Conservation (phyloP, 2,888 invertebrate species). For the Idaea straminata region DNA sequence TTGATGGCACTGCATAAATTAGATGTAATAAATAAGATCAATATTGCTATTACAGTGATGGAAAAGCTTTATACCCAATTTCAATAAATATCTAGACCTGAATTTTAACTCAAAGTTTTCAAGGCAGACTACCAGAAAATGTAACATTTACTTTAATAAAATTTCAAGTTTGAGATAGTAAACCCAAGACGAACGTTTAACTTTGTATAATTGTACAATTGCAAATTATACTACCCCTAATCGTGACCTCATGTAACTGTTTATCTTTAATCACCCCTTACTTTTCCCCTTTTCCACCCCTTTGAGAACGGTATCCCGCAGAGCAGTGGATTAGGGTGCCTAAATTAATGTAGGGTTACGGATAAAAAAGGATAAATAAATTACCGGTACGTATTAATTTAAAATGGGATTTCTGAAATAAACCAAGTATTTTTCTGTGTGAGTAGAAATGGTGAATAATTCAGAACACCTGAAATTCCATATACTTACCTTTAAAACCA, state of each 20-base stretch:
- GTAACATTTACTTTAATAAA: neutral
- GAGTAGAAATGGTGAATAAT: neutral
- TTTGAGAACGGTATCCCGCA: constrained; percentile 45
- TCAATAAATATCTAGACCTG: too few relatives aligned
- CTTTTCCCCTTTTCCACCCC: constrained; percentile 64
- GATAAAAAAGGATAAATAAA: constrained; percentile 43
- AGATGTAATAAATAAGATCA: too few relatives aligned
- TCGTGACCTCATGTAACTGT: constrained; percentile 59
- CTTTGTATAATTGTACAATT: constrained; percentile 69
- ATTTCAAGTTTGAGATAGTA: neutral
- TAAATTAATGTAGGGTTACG: constrained; percentile 55
- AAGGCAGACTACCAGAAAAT: too few relatives aligned
- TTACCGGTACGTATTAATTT: constrained; percentile 30
- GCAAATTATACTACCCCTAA: constrained; percentile 62
- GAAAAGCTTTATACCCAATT: too few relatives aligned
- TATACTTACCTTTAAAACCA: neutral
- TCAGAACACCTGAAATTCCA: neutral
- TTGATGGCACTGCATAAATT: too few relatives aligned
- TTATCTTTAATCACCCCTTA: constrained; percentile 77
- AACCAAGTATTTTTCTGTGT: neutral
- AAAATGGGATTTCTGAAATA: neutral
- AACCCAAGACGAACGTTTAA: constrained; percentile 51
- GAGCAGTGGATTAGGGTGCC: constrained; percentile 61
- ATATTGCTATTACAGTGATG: too few relatives aligned
- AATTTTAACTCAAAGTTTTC: too few relatives aligned